Percentiles rank a stretch among this genome's conserved stretches.
Evolutionary conservation across 2,888 invertebrate genomes (phyloP).

Genomic region (Micoletzkya japonica): DNA sequence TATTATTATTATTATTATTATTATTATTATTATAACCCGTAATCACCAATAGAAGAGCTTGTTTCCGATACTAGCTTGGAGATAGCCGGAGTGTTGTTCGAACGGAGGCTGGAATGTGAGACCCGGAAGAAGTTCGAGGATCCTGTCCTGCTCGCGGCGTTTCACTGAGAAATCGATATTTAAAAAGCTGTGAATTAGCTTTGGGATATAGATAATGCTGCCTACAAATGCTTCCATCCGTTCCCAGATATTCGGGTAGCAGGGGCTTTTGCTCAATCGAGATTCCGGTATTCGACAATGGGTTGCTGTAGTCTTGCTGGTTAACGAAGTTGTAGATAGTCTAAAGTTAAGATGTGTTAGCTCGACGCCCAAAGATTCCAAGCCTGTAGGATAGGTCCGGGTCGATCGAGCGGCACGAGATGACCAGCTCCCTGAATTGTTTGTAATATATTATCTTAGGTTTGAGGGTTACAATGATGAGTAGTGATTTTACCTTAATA

Average conservation of each 20-base stretch:
- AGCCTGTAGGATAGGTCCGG: constrained; percentile 73
- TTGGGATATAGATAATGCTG: no score
- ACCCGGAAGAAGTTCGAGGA: constrained; percentile 50
- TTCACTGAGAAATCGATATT: no score
- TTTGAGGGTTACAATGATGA: no score
- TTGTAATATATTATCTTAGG: no score
- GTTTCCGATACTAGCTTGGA: constrained; percentile 52
- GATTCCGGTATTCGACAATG: constrained; percentile 34
- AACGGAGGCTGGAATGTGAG: constrained; percentile 59
- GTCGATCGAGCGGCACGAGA: constrained; percentile 81
- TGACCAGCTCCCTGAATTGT: constrained; percentile 73
- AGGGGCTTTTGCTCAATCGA: constrained; percentile 38
- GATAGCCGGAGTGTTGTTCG: constrained; percentile 67
- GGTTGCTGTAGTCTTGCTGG: constrained; percentile 38
- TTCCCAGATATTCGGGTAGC: no score
- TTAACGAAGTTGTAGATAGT: constrained; percentile 73
- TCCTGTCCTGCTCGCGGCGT: constrained; percentile 13
- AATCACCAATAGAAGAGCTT: constrained; percentile 64
- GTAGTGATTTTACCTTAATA: constrained; percentile 43
- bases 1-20: no score
- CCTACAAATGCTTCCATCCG: no score
- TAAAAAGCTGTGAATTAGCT: no score
- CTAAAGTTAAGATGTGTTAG: no score
- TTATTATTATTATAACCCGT: not conserved
- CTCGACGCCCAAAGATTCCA: no score